A percentile compares a stretch with the other conserved stretches of the same genome.
Conservation (phyloP, 2,888 invertebrate genomes). For the Drosophila borborema region DNA sequence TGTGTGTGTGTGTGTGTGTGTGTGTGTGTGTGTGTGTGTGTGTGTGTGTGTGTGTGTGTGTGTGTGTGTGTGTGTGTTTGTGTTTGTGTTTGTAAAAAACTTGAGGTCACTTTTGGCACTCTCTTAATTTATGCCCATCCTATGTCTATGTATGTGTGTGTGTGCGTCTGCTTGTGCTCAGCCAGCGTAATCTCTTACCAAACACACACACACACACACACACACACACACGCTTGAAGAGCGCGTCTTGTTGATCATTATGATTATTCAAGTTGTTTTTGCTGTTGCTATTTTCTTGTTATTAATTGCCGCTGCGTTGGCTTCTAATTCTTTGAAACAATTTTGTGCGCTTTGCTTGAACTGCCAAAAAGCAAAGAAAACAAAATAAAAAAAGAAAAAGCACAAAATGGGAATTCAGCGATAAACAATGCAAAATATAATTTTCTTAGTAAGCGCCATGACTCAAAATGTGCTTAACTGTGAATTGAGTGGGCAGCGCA, state of each 20-base stretch:
- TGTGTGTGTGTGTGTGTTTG: neutral
- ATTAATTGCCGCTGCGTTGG: constrained; percentile 23
- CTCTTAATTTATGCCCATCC: constrained; percentile 8
- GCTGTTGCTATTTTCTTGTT: constrained; percentile 8
- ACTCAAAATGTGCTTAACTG: constrained; percentile 53
- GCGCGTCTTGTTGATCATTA: constrained; percentile 18
- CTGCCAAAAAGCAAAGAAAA: neutral
- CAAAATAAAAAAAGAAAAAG: neutral
- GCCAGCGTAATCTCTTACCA: constrained; percentile 4
- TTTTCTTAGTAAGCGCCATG: constrained; percentile 49
- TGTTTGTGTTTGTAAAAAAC: constrained; percentile 13
- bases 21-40: neutral
- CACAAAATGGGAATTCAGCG: constrained; percentile 17
- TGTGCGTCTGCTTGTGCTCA: constrained; percentile 3
- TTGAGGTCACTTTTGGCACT: constrained; percentile 28
- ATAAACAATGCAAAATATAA: constrained; percentile 45
- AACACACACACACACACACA: neutral
- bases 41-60: neutral
- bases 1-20: neutral
- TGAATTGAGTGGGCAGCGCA: constrained; percentile 22
- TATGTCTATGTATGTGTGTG: neutral
- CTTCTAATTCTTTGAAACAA: constrained; percentile 26
- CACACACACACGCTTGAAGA: constrained; percentile 1
- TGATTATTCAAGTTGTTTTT: constrained; percentile 3
- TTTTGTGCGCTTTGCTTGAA: neutral